Evolutionary conservation across 1,140 invertebrate genomes (phyloP), one percentile per base, ranked within the genome.

Genomic region (Zeugodacus cucurbitae): DNA sequence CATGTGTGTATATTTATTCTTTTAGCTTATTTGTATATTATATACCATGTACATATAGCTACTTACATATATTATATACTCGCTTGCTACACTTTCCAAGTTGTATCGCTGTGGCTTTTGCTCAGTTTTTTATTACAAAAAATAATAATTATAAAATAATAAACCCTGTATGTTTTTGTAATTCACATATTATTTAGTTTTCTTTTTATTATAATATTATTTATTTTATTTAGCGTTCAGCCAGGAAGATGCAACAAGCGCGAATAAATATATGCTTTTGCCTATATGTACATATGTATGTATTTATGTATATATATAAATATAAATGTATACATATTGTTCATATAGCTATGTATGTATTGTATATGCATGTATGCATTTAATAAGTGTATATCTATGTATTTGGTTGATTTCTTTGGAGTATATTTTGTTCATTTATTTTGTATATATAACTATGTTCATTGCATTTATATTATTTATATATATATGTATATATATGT

Each of bases 331-430:
- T 54, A 86, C 48, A 82, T 26, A 78, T 37, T 82, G 48, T 37
- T 44, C 17, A 82, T 82, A 82, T 7, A 82, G 48, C 37, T 82
- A 44, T 82, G 48, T 44, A 82, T 44, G 22, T 11, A 54, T 54
- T 44, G 26, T 41, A 44, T 87, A 37, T 26, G 70, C 70, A 74
- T 87, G 44, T 74, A 74, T 88, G 37, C 26, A 86, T 85, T 32
- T 41, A 58, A 57, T 37, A 64, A 59, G 74, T 88, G 87, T 62
- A 89, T 88, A 87, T 37, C 86, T 70, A 74, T 87, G 87, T 89
- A 87, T 89, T 89, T 89, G 88, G 88, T 89, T 89, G 88, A 41
- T 85, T 89, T 89, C 88, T 89, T 89, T 89, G 88, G 88, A 89
- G 88, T 89, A 89, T 89, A 87, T 89, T 89, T 86, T 86, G 57